Conservation (phyloP, 2,113 vertebrate species). For the Butorides virescens region DNA sequence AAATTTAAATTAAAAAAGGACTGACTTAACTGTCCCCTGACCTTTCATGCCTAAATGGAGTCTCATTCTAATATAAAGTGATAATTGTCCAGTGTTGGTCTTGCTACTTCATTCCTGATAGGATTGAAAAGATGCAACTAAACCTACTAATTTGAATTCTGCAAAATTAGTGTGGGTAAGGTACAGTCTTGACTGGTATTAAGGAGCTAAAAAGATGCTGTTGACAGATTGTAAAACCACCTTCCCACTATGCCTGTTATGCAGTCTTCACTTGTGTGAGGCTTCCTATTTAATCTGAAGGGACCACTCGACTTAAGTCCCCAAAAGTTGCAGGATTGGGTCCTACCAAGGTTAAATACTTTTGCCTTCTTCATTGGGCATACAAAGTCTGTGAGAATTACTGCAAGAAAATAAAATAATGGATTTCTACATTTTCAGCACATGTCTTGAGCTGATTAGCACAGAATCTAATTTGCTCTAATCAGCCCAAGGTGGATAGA, state of each 20-base stretch:
- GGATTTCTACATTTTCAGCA: conserved; percentile 4
- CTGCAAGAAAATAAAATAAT: conserved; percentile 25
- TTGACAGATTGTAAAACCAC: neutral
- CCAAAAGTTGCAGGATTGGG: neutral
- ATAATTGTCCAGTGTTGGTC: conserved; percentile 36
- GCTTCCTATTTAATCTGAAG: neutral
- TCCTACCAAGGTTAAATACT: neutral
- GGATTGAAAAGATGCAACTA: neutral
- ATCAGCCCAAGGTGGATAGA: conserved; percentile 48
- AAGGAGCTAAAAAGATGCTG: neutral
- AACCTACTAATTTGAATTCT: neutral
- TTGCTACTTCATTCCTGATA: neutral
- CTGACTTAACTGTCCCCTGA: conserved; percentile 37
- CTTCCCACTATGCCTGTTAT: neutral
- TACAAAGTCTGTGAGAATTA: neutral
- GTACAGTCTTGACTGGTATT: neutral
- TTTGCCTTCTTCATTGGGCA: neutral
- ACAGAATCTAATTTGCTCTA: conserved; percentile 54
- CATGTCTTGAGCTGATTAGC: conserved; percentile 53
- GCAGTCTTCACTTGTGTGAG: neutral
- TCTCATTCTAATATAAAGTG: conserved; percentile 38
- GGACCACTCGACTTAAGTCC: neutral
- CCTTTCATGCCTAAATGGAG: conserved; percentile 19
- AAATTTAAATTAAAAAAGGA: conserved; percentile 61
- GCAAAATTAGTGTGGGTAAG: neutral